A percentile compares a stretch with the other conserved stretches of the same genome.
Evolutionary conservation across 2,888 invertebrate genomes (phyloP).

Genomic region (Ptychoptera albimana): DNA sequence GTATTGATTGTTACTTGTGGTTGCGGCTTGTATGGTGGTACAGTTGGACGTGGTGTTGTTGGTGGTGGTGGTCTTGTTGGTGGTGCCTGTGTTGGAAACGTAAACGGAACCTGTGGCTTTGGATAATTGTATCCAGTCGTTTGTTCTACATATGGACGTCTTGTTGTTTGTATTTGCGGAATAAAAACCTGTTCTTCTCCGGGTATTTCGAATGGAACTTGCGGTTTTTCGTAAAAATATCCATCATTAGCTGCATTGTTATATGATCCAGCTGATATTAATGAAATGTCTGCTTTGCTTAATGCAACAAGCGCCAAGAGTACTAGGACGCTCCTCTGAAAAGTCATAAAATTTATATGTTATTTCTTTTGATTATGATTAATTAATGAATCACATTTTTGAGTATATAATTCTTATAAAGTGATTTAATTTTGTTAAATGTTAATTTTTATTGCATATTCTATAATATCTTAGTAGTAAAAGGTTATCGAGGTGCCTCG

Average conservation of each 20-base stretch:
- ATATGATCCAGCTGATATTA: constrained; percentile 3
- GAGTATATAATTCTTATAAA: too few relatives aligned
- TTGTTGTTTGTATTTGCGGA: neutral
- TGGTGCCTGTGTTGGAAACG: constrained; percentile 4
- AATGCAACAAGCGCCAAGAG: constrained; percentile 1
- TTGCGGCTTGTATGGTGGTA: neutral
- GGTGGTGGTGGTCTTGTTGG: constrained; percentile 8
- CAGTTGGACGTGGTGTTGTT: constrained; percentile 5
- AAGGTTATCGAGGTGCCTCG: too few relatives aligned
- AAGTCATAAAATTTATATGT: neutral
- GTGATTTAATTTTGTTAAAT: too few relatives aligned
- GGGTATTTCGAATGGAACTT: neutral
- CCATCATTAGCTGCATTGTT: constrained; percentile 1
- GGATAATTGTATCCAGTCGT: neutral
- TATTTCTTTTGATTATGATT: too few relatives aligned
- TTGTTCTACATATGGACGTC: neutral
- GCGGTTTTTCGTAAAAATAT: neutral
- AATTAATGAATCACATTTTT: too few relatives aligned
- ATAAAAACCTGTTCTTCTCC: too few relatives aligned
- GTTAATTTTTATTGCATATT: too few relatives aligned
- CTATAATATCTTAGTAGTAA: too few relatives aligned
- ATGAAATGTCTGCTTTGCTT: constrained; percentile 3
- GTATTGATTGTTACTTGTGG: too few relatives aligned
- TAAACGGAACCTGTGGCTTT: neutral
- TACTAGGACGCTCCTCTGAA: constrained; percentile 1